Evolutionary conservation across 1,140 invertebrate species (phyloP).

Genomic region (silkworm (Bombyx mori)): DNA sequence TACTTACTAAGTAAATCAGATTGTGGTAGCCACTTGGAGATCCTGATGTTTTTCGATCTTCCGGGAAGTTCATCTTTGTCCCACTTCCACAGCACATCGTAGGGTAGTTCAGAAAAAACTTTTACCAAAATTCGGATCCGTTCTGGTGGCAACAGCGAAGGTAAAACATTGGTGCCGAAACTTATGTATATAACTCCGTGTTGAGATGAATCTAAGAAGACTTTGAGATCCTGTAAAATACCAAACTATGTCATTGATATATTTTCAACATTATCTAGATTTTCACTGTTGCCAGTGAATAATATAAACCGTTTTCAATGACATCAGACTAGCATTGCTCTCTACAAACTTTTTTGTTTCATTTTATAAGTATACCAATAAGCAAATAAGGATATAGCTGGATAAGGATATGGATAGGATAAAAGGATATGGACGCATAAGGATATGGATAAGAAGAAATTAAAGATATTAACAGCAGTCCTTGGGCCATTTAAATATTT

Average conservation of each 20-base stretch:
- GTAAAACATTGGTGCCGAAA: slow-evolving; percentile 71
- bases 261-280: background rate
- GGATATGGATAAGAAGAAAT: too few species aligned
- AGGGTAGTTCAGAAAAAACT: slow-evolving; percentile 54
- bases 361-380: too few species aligned
- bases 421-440: too few species aligned
- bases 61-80: slow-evolving; percentile 36
- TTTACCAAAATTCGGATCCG: slow-evolving; percentile 53
- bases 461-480: too few species aligned
- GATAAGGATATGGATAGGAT: too few species aligned
- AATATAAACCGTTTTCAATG: too few species aligned
- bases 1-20: slow-evolving; percentile 35
- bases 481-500: too few species aligned
- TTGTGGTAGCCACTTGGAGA: slow-evolving; percentile 69
- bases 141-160: slow-evolving; percentile 45
- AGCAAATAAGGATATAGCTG: too few species aligned
- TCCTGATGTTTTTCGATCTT: slow-evolving; percentile 55
- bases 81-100: slow-evolving; percentile 65
- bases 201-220: slow-evolving; percentile 22
- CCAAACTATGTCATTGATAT: background rate
- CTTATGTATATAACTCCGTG: slow-evolving; percentile 59
- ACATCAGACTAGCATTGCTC: too few species aligned
- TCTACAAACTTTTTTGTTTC: too few species aligned
- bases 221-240: slow-evolving; percentile 18
- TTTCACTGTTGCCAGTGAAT: too few species aligned